A percentile compares a stretch with the other conserved stretches of the same genome.
These are phyloP conservation scores for Dicyrtoma fusca DNA, from an alignment of 2,888 invertebrate species.

Conservation along the genomic window DNA sequence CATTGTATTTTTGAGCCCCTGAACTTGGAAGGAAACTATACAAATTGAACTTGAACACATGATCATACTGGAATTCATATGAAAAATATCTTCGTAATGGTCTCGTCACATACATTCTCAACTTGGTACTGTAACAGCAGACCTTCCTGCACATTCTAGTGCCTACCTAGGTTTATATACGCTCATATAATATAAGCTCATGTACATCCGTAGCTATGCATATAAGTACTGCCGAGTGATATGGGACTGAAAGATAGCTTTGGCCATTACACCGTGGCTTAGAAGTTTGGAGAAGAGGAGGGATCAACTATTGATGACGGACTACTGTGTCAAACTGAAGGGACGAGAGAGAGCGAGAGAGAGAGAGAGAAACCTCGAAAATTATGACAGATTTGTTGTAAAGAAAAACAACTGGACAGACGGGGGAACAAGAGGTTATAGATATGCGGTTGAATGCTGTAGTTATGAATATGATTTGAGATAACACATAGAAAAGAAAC, in stretches of 20 bases:
- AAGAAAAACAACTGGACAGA: slow-evolving; percentile 33
- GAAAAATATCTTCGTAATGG: too few relatives aligned
- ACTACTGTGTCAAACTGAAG: slow-evolving; percentile 9
- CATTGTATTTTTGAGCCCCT: too few relatives aligned
- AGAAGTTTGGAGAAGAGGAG: not conserved
- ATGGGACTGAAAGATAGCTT: not conserved
- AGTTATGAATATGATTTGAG: not conserved
- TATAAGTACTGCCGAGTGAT: too few relatives aligned
- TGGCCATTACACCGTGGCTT: not conserved
- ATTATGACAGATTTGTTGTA: slow-evolving; percentile 38
- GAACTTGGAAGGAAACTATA: too few relatives aligned
- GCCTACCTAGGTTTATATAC: too few relatives aligned
- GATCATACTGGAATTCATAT: too few relatives aligned
- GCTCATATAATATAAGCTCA: too few relatives aligned
- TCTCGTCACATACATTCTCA: too few relatives aligned
- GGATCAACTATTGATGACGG: not conserved
- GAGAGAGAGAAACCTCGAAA: slow-evolving; percentile 23
- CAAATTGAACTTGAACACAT: too few relatives aligned
- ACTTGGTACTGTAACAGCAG: too few relatives aligned
- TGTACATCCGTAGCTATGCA: too few relatives aligned
- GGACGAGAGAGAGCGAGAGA: slow-evolving; percentile 20
- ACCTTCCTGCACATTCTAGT: too few relatives aligned
- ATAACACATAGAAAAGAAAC: not conserved
- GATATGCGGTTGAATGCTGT: not conserved
- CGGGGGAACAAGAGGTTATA: slow-evolving; percentile 4